Evolutionary conservation across 2,888 invertebrate species (phyloP).

Genomic region (Bombylius major): DNA sequence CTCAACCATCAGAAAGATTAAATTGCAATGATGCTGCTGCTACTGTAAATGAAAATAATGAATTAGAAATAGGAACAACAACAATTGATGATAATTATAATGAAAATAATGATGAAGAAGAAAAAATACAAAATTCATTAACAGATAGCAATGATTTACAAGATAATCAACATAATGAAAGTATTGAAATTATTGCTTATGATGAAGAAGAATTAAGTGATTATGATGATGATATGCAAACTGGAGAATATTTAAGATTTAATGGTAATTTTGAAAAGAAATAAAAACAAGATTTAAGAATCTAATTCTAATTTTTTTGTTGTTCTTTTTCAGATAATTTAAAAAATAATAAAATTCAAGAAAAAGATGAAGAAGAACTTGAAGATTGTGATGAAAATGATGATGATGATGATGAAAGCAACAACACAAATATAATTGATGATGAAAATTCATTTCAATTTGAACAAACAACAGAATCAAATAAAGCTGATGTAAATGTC

Average conservation of each 20-base stretch:
- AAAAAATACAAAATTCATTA: too few species aligned
- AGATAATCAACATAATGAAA: neutral
- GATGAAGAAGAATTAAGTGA: neutral
- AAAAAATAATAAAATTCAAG: neutral
- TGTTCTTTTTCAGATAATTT: too few species aligned
- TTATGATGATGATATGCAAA: neutral
- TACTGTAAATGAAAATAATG: slow-evolving; percentile 2
- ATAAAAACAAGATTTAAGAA: too few species aligned
- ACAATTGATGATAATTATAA: slow-evolving; percentile 18
- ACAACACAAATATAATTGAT: too few species aligned
- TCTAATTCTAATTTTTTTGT: too few species aligned
- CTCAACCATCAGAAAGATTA: neutral
- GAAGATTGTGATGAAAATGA: neutral
- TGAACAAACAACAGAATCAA: neutral
- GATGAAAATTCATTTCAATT: too few species aligned
- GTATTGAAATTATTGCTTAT: neutral
- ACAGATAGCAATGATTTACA: too few species aligned
- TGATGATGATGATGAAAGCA: neutral
- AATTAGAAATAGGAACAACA: slow-evolving; percentile 12
- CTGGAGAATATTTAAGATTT: too few species aligned
- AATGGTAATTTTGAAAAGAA: too few species aligned
- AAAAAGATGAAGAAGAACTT: neutral
- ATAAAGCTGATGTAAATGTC: neutral
- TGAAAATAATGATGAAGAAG: neutral
- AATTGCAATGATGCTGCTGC: slow-evolving; percentile 19